These are phyloP conservation scores for Cryptus viduatorius DNA, from an alignment of 2,888 invertebrate genomes.

Conservation along the genomic window DNA sequence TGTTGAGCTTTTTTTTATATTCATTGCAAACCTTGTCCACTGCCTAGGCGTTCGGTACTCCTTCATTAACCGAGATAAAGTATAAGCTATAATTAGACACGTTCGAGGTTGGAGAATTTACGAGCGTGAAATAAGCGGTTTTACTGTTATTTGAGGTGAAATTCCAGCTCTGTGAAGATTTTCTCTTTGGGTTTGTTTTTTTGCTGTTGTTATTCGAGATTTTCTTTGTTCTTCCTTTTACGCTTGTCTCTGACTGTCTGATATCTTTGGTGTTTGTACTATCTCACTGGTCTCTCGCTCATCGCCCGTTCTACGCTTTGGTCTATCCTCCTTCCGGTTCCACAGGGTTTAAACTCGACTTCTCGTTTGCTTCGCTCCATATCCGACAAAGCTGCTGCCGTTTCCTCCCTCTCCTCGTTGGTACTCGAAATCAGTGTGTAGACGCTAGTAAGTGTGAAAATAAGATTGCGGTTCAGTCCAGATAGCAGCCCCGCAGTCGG, in stretches of 20 bases:
- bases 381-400: slow-evolving; percentile 17
- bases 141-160: slow-evolving; percentile 37
- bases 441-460: slow-evolving; percentile 35
- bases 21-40: background rate
- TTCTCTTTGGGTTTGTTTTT: background rate
- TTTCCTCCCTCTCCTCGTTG: background rate
- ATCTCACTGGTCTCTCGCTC: slow-evolving; percentile 5
- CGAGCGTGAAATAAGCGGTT: slow-evolving; percentile 17
- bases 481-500: slow-evolving; percentile 6
- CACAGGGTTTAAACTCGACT: slow-evolving; percentile 19
- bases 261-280: slow-evolving; percentile 32
- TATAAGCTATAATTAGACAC: slow-evolving; percentile 42
- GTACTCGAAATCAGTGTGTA: background rate
- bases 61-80: slow-evolving; percentile 43
- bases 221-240: background rate
- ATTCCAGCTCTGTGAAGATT: background rate
- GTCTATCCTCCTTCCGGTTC: background rate
- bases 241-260: slow-evolving; percentile 17
- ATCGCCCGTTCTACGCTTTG: slow-evolving; percentile 9
- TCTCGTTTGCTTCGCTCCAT: slow-evolving; percentile 18
- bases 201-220: background rate
- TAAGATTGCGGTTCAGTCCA: slow-evolving; percentile 26
- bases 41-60: background rate
- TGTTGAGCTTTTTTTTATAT: background rate
- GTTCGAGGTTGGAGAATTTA: slow-evolving; percentile 18